phyloP scores from a whole-genome alignment of 2,888 invertebrate species.

The Limnephilus auricula region DNA sequence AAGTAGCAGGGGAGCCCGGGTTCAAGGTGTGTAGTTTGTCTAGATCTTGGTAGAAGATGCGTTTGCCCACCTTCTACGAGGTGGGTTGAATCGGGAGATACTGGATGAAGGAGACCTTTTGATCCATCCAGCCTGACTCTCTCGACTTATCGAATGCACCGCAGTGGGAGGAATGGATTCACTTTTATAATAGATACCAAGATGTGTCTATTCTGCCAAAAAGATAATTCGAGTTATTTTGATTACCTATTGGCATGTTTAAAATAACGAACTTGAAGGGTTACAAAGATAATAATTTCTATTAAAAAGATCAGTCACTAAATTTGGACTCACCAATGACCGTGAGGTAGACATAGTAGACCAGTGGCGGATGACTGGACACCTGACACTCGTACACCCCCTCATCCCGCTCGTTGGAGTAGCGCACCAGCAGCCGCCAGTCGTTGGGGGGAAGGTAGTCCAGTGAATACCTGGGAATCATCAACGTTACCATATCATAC shows the following conservation, averaged over 20 bases:
- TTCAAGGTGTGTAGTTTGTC: no score
- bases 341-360: conserved; percentile 78
- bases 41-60: no score
- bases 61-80: no score
- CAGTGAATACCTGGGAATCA: conserved; percentile 76
- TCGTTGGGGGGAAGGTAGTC: conserved; percentile 80
- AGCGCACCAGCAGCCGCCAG: conserved; percentile 81
- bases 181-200: background rate
- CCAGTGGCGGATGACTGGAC: conserved; percentile 80
- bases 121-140: no score
- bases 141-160: no score
- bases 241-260: no score
- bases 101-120: no score
- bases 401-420: conserved; percentile 80
- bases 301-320: background rate
- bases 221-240: background rate
- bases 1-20: no score
- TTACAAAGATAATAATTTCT: background rate
- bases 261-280: background rate
- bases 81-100: no score
- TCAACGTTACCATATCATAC: background rate
- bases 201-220: background rate
- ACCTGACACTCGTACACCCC: conserved; percentile 83
- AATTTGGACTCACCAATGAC: conserved; percentile 78
- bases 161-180: no score